Evolutionary conservation across 2,797 vertebrate genomes (phyloP), one percentile per base, ranked within the genome.

Genomic region (Harpagifer antarcticus): DNA sequence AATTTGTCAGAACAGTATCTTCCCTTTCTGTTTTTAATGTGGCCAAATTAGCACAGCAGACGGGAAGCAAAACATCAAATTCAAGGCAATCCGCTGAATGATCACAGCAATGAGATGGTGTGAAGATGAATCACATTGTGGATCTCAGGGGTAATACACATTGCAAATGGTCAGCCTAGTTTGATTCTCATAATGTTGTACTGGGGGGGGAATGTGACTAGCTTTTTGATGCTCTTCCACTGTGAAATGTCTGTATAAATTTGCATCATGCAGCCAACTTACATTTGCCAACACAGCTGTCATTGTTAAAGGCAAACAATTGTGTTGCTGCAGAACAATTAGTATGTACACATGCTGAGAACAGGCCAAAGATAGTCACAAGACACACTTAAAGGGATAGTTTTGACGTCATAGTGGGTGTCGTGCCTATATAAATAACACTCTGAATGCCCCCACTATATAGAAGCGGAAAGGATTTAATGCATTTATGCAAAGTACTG

Each of bases 131-230:
- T 87, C 78, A 48, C 45, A 74, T 84, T 78, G 75, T 77, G 81
- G 78, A 87, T 94, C 89, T 92, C 80, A 9, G 37, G 87, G 88
- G 90, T 92, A 89, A 93, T 91, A 84, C 83, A 89, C 84, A 88
- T 90, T 84, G 85, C 86, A 87, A 92, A 91, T 85, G 86, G 85
- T 90, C 84, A 85, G 76, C 42, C 67, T 72, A 78, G 84, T 88
- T 88, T 90, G 90, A 91, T 89, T 63, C 78, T 69, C 74, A 57
- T 86, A 70, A 84, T 77, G 77, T 82, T 72, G 68, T 71, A 59
- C 68, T 52, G 27, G n/a, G 48, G 52, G 50, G n/a, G 9, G 61
- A 67, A 67, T 75, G 65, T 77, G 81, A 83, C 64, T 67, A 20
- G 75, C 40, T 72, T 81, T 81, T 75, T 84, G 79, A 86, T 83